These are phyloP conservation scores for Pelodytes ibericus DNA, from an alignment of 2,797 vertebrate species.

Conservation along the genomic window DNA sequence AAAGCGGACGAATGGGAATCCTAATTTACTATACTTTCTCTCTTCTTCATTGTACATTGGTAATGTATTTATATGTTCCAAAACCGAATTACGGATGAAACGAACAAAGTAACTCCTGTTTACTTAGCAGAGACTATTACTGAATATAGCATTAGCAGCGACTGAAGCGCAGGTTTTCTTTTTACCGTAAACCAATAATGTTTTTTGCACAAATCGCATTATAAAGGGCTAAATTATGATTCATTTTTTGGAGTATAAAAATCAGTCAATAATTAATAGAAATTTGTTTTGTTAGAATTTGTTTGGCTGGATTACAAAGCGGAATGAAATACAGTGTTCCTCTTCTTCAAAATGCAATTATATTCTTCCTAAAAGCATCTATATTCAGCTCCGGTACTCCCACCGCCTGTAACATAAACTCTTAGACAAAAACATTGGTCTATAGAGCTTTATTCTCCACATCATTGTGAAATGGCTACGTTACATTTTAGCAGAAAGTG, in stretches of 20 bases:
- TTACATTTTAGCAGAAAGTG: constrained; percentile 13
- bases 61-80: too few species aligned
- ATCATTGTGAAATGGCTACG: constrained; percentile 26
- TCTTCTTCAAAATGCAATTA: constrained; percentile 18
- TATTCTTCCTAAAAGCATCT: constrained; percentile 16
- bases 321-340: background rate
- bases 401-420: background rate
- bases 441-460: constrained; percentile 16
- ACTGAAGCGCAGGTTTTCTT: too few species aligned
- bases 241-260: constrained; percentile 8
- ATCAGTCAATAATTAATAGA: background rate
- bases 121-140: too few species aligned
- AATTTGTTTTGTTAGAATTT: background rate
- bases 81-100: too few species aligned
- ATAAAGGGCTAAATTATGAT: constrained; percentile 11
- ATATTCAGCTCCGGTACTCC: background rate
- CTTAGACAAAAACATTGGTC: constrained; percentile 2
- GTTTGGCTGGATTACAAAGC: constrained; percentile 10
- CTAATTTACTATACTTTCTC: too few species aligned
- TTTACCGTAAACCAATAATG: background rate
- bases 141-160: too few species aligned
- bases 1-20: too few species aligned
- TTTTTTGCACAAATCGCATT: constrained; percentile 10
- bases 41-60: too few species aligned
- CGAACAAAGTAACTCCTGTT: too few species aligned